Evolutionary conservation across 2,888 invertebrate genomes (phyloP).

Genomic region (Leptothorax acervorum): DNA sequence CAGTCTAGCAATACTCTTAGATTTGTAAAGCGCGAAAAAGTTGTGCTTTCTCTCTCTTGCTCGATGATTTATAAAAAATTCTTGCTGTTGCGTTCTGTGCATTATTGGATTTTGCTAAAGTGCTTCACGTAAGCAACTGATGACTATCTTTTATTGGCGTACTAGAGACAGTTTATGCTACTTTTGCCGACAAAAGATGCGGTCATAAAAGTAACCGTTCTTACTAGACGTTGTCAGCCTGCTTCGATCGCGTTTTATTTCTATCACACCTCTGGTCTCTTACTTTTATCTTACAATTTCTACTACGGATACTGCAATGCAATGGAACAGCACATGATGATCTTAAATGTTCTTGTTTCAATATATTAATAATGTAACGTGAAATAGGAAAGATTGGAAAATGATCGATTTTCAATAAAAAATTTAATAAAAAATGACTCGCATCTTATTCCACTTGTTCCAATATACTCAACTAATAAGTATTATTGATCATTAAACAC

Average conservation of each 20-base stretch:
- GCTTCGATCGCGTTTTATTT: slow-evolving; percentile 34
- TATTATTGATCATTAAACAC: neutral
- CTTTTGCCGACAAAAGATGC: slow-evolving; percentile 29
- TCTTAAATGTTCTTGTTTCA: slow-evolving; percentile 10
- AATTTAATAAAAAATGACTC: neutral
- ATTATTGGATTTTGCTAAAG: slow-evolving; percentile 3
- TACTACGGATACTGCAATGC: slow-evolving; percentile 4
- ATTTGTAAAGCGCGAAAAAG: slow-evolving; percentile 17
- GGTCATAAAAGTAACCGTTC: slow-evolving; percentile 21
- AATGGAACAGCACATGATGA: neutral
- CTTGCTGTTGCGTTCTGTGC: neutral
- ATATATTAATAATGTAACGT: neutral
- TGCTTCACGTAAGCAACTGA: neutral
- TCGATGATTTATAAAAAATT: slow-evolving; percentile 39
- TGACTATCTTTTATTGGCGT: slow-evolving; percentile 31
- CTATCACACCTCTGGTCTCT: neutral
- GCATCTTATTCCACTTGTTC: neutral
- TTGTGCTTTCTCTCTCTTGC: slow-evolving; percentile 13
- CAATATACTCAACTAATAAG: neutral
- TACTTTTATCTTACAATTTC: slow-evolving; percentile 29
- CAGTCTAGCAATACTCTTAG: neutral
- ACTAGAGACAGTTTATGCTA: slow-evolving; percentile 17
- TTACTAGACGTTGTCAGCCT: neutral
- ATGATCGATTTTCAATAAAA: neutral
- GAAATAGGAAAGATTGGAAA: neutral